Conservation (phyloP, 2,797 vertebrate genomes). For the Falco rusticolus region DNA sequence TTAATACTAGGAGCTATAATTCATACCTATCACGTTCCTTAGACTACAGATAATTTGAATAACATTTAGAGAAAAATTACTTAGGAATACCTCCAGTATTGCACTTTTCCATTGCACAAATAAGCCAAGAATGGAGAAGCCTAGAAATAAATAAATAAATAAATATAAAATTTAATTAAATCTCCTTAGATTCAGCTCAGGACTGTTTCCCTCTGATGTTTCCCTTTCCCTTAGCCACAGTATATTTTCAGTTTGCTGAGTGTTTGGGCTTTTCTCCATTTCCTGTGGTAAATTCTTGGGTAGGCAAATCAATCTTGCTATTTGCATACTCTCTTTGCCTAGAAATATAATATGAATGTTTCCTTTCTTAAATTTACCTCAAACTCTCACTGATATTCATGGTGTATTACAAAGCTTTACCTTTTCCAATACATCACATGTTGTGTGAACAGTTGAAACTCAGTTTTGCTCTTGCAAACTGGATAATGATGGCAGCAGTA, state of each 20-base stretch:
- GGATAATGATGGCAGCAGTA: neutral
- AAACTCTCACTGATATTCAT: neutral
- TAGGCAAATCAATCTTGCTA: neutral
- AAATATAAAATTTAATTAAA: neutral
- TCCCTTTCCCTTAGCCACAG: neutral
- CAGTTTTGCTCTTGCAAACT: neutral
- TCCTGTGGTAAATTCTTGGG: neutral
- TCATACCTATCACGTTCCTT: neutral
- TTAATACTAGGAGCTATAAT: slow-evolving; percentile 45
- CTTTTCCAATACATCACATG: accelerated
- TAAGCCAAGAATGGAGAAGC: neutral
- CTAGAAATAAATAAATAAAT: neutral
- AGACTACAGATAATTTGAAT: neutral
- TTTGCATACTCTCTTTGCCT: neutral
- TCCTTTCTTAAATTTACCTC: neutral
- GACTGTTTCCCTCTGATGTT: neutral
- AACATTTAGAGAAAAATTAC: neutral
- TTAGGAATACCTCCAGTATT: neutral
- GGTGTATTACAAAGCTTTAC: neutral
- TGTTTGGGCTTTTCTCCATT: neutral
- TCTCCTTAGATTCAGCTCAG: neutral
- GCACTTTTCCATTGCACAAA: neutral
- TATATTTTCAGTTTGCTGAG: neutral
- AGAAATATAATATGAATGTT: neutral
- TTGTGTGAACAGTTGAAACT: neutral